These are phyloP conservation scores for Scaptomyza montana DNA, from an alignment of 1,140 invertebrate species.

Conservation along the genomic window DNA sequence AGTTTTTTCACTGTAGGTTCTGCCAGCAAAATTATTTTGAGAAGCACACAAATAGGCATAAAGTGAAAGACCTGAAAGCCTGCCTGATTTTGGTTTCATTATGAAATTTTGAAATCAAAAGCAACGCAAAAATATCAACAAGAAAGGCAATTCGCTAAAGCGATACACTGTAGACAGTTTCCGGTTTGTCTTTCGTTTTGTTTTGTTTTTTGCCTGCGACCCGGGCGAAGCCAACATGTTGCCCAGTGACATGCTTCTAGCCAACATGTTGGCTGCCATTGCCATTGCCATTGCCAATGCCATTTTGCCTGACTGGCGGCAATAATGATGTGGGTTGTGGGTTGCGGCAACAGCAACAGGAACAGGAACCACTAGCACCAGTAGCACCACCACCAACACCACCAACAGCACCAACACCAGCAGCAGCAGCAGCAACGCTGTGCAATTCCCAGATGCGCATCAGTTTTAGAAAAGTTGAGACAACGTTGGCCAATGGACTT, in stretches of 20 bases:
- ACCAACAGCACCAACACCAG: slow-evolving; percentile 13
- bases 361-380: slow-evolving; percentile 6
- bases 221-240: slow-evolving; percentile 60
- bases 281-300: not conserved
- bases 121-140: no score
- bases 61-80: no score
- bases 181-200: not conserved
- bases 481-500: slow-evolving; percentile 46
- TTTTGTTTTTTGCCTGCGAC: not conserved
- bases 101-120: no score
- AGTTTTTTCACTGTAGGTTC: no score
- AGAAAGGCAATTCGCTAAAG: not conserved
- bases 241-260: slow-evolving; percentile 8
- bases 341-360: not conserved
- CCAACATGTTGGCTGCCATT: slow-evolving; percentile 58
- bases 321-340: slow-evolving; percentile 29
- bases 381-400: slow-evolving; percentile 1
- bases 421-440: not conserved
- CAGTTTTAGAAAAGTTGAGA: slow-evolving; percentile 41
- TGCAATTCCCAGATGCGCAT: slow-evolving; percentile 42
- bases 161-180: not conserved
- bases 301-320: not conserved
- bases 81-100: no score
- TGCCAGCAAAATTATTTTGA: no score
- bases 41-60: no score